phyloP scores from a whole-genome alignment of 2,888 invertebrate genomes.

The Ectemnius cavifrons region DNA sequence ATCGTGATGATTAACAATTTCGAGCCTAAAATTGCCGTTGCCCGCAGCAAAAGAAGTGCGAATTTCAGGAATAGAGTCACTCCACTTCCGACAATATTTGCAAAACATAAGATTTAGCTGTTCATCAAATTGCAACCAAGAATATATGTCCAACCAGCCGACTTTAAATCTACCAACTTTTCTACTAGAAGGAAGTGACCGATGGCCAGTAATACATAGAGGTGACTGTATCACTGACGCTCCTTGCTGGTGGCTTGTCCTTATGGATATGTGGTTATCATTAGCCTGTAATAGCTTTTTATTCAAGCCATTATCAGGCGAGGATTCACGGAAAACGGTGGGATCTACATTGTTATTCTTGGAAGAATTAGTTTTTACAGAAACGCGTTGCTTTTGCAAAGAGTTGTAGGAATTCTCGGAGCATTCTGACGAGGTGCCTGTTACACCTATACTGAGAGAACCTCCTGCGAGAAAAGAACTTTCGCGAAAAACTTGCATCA shows the following conservation, averaged over 20 bases:
- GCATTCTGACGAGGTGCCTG: slow-evolving; percentile 51
- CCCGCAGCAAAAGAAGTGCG: slow-evolving; percentile 90
- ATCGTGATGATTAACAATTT: slow-evolving; percentile 89
- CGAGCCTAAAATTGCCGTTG: slow-evolving; percentile 86
- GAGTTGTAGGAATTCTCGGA: slow-evolving; percentile 35
- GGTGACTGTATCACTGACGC: slow-evolving; percentile 73
- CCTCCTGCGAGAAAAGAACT: slow-evolving; percentile 69
- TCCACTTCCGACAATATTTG: slow-evolving; percentile 87
- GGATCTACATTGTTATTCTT: slow-evolving; percentile 30
- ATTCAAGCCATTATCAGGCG: slow-evolving; percentile 31
- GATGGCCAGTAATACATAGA: slow-evolving; percentile 54
- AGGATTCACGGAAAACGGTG: slow-evolving; percentile 25
- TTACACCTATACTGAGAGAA: slow-evolving; percentile 65
- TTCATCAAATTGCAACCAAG: slow-evolving; percentile 87
- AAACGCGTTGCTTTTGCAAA: slow-evolving; percentile 34
- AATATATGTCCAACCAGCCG: slow-evolving; percentile 84
- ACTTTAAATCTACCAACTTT: slow-evolving; percentile 85
- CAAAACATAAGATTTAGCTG: slow-evolving; percentile 85
- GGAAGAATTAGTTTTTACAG: slow-evolving; percentile 30
- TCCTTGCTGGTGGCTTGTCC: slow-evolving; percentile 61
- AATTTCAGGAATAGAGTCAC: slow-evolving; percentile 84
- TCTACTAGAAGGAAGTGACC: slow-evolving; percentile 65
- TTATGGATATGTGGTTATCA: slow-evolving; percentile 34
- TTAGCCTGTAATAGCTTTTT: slow-evolving; percentile 27
- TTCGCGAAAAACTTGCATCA: slow-evolving; percentile 67